Evolutionary conservation across 1,140 invertebrate genomes (phyloP).

Genomic region (Drosophila nebulosa): DNA sequence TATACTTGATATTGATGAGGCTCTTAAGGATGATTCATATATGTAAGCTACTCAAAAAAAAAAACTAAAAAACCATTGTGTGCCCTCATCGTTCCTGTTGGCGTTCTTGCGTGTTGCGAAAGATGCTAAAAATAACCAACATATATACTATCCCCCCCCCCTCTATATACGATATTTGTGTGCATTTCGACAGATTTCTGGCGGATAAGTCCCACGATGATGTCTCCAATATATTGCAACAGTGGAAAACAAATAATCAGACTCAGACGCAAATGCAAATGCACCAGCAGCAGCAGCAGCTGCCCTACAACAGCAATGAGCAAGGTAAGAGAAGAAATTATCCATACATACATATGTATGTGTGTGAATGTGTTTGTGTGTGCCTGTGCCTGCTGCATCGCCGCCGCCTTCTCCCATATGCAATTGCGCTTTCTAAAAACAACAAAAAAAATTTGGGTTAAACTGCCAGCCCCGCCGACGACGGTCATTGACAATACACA

Average conservation of each 20-base stretch:
- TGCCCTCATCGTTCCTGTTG: conserved; percentile 18
- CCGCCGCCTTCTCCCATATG: conserved; percentile 16
- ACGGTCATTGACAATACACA: conserved; percentile 41
- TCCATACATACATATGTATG: conserved; percentile 16
- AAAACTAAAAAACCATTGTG: neutral
- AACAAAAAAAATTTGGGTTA: conserved; percentile 60
- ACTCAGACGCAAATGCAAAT: conserved; percentile 43
- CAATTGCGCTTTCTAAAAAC: conserved; percentile 64
- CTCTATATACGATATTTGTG: conserved; percentile 16
- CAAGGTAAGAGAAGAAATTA: conserved; percentile 56
- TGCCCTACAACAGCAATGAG: conserved; percentile 54
- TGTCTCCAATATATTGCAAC: conserved; percentile 76
- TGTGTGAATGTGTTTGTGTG: neutral
- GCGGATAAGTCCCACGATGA: conserved; percentile 78
- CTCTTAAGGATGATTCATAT: conserved; percentile 80
- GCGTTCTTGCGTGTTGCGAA: neutral
- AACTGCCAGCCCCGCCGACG: conserved; percentile 36
- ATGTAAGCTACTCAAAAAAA: conserved; percentile 68
- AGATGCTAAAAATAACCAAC: conserved; percentile 46
- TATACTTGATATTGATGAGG: conserved; percentile 79
- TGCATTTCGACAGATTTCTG: conserved; percentile 62
- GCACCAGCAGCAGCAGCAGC: no score
- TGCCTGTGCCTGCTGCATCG: neutral
- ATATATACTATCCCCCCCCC: no score
- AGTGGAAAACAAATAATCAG: conserved; percentile 79